Evolutionary conservation across 2,888 invertebrate species (phyloP), one percentile per base, ranked within the genome.

Genomic region (Isotomurus palustris): DNA sequence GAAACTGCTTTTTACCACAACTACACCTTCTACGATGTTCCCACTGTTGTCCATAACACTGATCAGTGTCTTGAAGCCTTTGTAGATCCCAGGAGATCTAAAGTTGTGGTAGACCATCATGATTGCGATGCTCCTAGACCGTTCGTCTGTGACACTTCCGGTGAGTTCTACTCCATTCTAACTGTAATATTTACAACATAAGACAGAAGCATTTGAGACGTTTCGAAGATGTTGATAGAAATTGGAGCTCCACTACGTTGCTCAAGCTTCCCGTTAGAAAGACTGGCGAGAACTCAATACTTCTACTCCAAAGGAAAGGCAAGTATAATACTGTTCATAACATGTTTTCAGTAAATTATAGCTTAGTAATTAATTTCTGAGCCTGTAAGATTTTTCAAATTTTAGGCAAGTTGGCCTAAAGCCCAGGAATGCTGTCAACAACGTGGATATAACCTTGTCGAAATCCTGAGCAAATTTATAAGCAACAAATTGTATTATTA

Each of bases 51-150:
- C 8, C 10, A 24, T 17, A 28, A 47, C n/a, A 28, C 25, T 19
- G n/a, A 47, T 28, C 21, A 47, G 28, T 47, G 47, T 27, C 29
- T 47, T 3, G 47, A 47, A 47, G 47, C 47, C 3, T 47, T 47
- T 24, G 47, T 28, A n/a, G 10, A 27, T n/a, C 17, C 47, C 4
- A 10, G 4, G 22, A 12, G 24, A 24, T 10, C 12, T 10, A 5
- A 6, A 14, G 47, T 47, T 24, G n/a, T 29, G 21, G 8, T 10
- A 10, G 6, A 6, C 43, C 47, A 47, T 29, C 27, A 47, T 27
- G 47, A 47, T 27, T 47, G 47, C n/a, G 17, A 47, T n/a, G 8
- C 12, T 5, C 17, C 28, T 12, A 47, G 28, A 17, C 47, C 47
- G 5, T 47, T 21, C 17, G n/a, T 47, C 12, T 47, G 47, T 27